Conservation (phyloP, 2,113 vertebrate genomes). For the Oceanites oceanicus region DNA sequence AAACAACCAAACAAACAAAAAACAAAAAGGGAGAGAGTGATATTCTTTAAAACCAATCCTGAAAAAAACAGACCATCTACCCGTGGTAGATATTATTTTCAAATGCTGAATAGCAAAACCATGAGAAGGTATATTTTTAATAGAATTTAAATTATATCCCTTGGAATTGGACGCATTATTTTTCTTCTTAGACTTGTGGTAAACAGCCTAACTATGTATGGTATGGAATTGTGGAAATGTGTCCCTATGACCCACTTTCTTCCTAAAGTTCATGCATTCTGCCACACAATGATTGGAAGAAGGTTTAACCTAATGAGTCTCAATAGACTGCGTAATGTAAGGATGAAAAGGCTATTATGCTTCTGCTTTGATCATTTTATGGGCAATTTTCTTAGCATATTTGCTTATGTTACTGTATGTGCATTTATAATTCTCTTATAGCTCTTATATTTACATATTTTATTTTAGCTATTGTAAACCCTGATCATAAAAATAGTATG, state of each 20-base stretch:
- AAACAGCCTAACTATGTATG: neutral
- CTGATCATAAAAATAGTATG: neutral
- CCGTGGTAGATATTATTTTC: neutral
- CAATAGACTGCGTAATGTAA: neutral
- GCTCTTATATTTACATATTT: neutral
- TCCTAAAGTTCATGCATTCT: neutral
- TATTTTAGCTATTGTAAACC: neutral
- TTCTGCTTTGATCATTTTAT: neutral
- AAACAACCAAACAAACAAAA: neutral
- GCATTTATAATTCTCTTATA: neutral
- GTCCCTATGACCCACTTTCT: neutral
- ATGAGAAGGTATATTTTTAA: neutral
- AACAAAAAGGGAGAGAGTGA: neutral
- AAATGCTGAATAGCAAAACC: neutral
- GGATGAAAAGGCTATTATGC: neutral
- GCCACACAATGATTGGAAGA: neutral
- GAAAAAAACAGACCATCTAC: neutral
- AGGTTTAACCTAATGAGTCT: neutral
- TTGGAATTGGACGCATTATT: neutral
- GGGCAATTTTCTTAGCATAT: neutral
- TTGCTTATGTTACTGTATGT: neutral
- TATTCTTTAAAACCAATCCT: neutral
- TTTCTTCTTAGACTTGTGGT: neutral
- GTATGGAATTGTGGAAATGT: neutral
- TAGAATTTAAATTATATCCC: neutral